A percentile compares a stretch with the other conserved stretches of the same genome.
These are phyloP conservation scores for Rhynchopsitta pachyrhyncha DNA, from an alignment of 2,113 vertebrate genomes.

Conservation along the genomic window DNA sequence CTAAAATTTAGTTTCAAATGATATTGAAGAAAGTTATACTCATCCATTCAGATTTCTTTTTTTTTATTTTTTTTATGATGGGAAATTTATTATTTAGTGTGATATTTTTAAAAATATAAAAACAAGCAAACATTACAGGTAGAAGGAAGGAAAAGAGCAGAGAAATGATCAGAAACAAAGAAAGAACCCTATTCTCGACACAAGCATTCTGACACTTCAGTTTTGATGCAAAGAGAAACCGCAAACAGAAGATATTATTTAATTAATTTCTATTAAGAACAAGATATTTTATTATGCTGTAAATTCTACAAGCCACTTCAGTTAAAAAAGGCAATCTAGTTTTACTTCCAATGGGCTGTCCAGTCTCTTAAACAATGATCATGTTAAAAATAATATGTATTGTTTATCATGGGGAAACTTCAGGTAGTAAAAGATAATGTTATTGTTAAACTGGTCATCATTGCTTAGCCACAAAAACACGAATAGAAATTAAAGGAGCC, in stretches of 20 bases:
- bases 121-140: neutral
- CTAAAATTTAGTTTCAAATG: neutral
- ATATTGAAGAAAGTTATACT: fast-evolving
- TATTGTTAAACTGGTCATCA: neutral
- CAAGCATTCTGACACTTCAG: neutral
- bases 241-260: neutral
- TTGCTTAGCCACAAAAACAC: neutral
- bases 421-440: neutral
- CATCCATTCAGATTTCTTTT: neutral
- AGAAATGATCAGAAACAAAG: neutral
- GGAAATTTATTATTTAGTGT: neutral
- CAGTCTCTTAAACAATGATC: neutral
- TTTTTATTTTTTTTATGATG: neutral
- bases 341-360: neutral
- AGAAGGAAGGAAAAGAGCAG: neutral
- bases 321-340: neutral
- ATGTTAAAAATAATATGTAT: neutral
- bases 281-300: neutral
- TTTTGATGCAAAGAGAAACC: neutral
- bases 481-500: neutral
- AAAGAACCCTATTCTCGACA: neutral
- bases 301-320: neutral
- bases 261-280: neutral
- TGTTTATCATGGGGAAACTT: neutral
- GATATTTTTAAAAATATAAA: neutral